Base-by-base conservation (phyloP, 2,113 vertebrate species). In the Leucopsar rothschildi region DNA sequence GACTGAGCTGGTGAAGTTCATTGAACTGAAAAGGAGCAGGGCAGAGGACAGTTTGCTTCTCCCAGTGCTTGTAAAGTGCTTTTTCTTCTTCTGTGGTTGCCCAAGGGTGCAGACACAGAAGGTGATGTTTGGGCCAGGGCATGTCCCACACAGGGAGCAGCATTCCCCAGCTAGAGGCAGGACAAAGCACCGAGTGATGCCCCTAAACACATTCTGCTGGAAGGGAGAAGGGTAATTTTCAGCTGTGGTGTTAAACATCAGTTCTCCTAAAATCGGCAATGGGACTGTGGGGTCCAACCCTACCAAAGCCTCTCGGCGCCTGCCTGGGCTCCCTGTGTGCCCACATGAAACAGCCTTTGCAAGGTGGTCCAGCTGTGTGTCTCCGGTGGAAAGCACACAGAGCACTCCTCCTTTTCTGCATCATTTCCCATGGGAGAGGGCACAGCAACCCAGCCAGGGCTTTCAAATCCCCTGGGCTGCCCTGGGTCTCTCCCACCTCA, bases 381-480 rank as follows among this genome's bases (percentile, higher is more conserved):
- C 70, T 93, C 75, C 57, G 37, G 31, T 5, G 33, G 12, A 71
- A 27, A 88, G 52, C 49, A 53, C 29, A 16, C 27, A 9, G 63
- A 66, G 29, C 15, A 19, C 44, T 59, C 39, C 86, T 45, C 60
- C 66, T 69, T 49, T 55, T 50, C 31, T 50, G 37, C 76, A 56
- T 28, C 5, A 0, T 69, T 69, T 44, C 45, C 55, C 29, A 2
- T 21, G 47, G 65, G 47, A 73, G 52, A 56, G 37, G 37, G 33
- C 59, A 33, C 53, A 35, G 57, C 14, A 15, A 15, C 44, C 33
- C 0, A 0, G 63, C 19, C 69, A 55, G 56, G 25, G 45, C 3
- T 23, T 61, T 31, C 15, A 55, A 6, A 65, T 13, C 29, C 33
- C 47, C 33, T 0, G 0, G 1, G 47, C 35, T 52, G 23, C 50